A percentile compares a stretch with the other conserved stretches of the same genome.
Conservation (phyloP, 2,888 invertebrate genomes). For the Lissonota sp. region DNA sequence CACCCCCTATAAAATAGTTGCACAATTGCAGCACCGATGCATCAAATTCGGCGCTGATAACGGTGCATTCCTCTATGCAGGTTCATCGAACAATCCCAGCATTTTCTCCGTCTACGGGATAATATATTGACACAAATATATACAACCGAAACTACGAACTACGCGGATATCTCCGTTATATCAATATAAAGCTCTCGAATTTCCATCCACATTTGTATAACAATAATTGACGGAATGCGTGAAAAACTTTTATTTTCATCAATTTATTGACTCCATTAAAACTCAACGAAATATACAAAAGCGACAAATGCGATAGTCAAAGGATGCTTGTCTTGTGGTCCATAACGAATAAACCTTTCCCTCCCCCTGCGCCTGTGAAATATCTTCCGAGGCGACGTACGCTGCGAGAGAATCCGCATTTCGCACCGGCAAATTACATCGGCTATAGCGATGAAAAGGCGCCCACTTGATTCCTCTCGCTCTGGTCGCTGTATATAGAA, state of each 20-base stretch:
- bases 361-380: too few relatives aligned
- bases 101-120: background rate
- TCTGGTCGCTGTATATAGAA: background rate
- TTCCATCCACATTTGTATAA: constrained; percentile 20
- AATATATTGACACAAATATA: background rate
- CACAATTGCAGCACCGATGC: background rate
- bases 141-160: background rate
- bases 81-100: background rate
- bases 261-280: background rate
- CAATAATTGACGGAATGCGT: constrained; percentile 5
- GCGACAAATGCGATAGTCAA: constrained; percentile 20
- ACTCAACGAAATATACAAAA: background rate
- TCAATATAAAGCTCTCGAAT: background rate
- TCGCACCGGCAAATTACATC: constrained; percentile 13
- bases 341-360: too few relatives aligned
- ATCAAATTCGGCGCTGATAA: background rate
- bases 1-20: background rate
- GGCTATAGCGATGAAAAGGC: constrained; percentile 6
- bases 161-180: constrained; percentile 12
- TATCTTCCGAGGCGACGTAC: too few relatives aligned
- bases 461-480: background rate
- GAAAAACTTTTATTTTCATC: background rate
- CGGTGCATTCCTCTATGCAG: background rate
- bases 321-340: constrained; percentile 6
- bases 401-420: background rate